Base-by-base conservation (phyloP, 2,797 vertebrate species). In the Setipinna tenuifilis region DNA sequence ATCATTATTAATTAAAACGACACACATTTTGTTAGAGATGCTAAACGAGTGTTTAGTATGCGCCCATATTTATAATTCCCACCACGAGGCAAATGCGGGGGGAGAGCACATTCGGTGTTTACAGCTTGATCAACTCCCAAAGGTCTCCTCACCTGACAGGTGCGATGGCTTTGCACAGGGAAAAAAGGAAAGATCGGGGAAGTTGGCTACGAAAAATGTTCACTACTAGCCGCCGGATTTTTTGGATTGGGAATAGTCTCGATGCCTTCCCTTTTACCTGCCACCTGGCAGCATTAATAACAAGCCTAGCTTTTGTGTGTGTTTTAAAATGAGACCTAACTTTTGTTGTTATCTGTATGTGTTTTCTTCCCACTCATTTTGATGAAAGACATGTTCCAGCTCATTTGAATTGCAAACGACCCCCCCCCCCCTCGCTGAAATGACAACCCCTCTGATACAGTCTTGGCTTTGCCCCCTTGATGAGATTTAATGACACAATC, bases 341-440 rank as follows among this genome's bases (percentile, higher is more conserved):
- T 35, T 71, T 71, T 2, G 14, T 2, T 12, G 10, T 71, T 71
- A 31, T 71, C 25, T 35, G 59, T 17, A 78, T 21, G 6, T 86
- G 58, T 68, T 80, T 0, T 31, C 14, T 9, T 46, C 23, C 48
- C 46, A 10, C 50, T 35, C 28, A 31, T 35, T 4, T 71, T 11
- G 19, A 71, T 71, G 68, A 71, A 35, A 35, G 12, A 19, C 19
- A 23, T 50, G 35, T 59, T 84, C 84, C n/a, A 91, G 91, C 89
- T 90, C 83, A 65, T 90, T 89, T 86, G 89, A 65, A 89, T 91
- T 93, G 92, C 90, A 91, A 93, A 93, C 92, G 23, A 89, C 54
- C 25, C 81, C 19, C n/a, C 75, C 9, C 31, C 82, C n/a, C n/a
- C n/a, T n/a, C n/a, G n/a, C 71, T 87, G 82, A 88, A 91, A 89